Conservation (phyloP, 2,888 invertebrate genomes). For the Neria commutata region DNA sequence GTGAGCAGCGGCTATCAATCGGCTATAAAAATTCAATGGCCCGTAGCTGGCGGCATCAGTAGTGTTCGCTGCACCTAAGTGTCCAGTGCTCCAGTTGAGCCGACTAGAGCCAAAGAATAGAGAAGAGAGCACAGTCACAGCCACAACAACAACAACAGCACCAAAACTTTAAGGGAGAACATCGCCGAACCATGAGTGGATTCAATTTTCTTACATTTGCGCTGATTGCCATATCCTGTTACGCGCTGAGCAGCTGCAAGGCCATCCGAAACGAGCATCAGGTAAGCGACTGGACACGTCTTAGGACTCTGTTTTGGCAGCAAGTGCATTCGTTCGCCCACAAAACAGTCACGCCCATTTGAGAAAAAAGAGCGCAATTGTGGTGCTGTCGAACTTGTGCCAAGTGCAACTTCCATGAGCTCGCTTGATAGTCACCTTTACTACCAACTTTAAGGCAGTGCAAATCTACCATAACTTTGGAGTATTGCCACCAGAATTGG, state of each 20-base stretch:
- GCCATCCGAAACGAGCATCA: constrained; percentile 29
- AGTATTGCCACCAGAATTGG: not conserved
- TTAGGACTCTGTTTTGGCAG: not conserved
- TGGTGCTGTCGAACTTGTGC: constrained; percentile 10
- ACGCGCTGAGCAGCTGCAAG: constrained; percentile 38
- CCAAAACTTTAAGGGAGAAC: not conserved
- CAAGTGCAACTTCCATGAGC: not conserved
- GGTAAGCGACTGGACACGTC: no score
- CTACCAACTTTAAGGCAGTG: no score
- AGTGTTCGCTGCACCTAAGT: constrained; percentile 20
- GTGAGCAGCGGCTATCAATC: constrained; percentile 10
- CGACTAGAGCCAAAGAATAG: no score
- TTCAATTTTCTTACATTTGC: constrained; percentile 47
- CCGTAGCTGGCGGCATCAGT: constrained; percentile 37
- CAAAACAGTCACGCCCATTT: constrained; percentile 33
- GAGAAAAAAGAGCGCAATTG: constrained; percentile 7
- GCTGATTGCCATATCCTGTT: constrained; percentile 47
- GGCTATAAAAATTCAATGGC: constrained; percentile 45
- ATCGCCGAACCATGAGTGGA: constrained; percentile 38
- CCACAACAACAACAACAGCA: not conserved
- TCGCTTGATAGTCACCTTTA: no score
- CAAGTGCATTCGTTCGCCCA: constrained; percentile 1
- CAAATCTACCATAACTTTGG: not conserved
- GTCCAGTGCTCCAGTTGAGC: not conserved
- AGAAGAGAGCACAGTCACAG: not conserved